phyloP scores from a whole-genome alignment of 1,140 invertebrate species.

The Drepana arcuata region DNA sequence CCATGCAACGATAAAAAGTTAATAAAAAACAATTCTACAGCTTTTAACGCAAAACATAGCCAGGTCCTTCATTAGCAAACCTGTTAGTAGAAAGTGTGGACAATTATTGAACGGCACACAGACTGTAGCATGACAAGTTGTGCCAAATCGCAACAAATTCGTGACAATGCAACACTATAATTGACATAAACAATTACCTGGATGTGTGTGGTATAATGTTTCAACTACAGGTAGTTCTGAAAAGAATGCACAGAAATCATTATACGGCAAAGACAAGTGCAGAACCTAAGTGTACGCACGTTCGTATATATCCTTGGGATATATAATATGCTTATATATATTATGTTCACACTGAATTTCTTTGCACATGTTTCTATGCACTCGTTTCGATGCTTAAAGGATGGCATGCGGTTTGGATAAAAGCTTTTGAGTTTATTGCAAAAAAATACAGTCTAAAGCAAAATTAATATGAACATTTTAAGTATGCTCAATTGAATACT shows the following conservation, averaged over 20 bases:
- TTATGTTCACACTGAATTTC: conserved; percentile 46
- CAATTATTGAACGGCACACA: background rate
- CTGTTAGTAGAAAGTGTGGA: no score
- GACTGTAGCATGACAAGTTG: background rate
- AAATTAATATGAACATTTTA: no score
- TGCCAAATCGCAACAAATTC: background rate
- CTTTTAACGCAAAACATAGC: background rate
- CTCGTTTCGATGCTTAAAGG: conserved; percentile 34
- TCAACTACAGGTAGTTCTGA: conserved; percentile 58
- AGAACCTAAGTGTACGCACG: background rate
- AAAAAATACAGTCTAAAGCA: conserved; percentile 63
- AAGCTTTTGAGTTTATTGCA: conserved; percentile 34
- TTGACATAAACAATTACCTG: conserved; percentile 2
- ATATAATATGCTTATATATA: no score
- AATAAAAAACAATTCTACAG: background rate
- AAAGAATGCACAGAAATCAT: conserved; percentile 65
- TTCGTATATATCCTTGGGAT: no score
- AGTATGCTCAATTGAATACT: no score
- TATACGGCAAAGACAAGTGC: conserved; percentile 44
- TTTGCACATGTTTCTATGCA: conserved; percentile 66
- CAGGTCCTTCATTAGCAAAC: no score
- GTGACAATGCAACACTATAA: background rate
- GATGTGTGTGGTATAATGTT: conserved; percentile 7
- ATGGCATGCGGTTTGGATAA: conserved; percentile 22
- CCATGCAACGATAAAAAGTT: background rate